Base-by-base conservation (phyloP, 2,797 vertebrate genomes). In the Cetoscarus ocellatus region DNA sequence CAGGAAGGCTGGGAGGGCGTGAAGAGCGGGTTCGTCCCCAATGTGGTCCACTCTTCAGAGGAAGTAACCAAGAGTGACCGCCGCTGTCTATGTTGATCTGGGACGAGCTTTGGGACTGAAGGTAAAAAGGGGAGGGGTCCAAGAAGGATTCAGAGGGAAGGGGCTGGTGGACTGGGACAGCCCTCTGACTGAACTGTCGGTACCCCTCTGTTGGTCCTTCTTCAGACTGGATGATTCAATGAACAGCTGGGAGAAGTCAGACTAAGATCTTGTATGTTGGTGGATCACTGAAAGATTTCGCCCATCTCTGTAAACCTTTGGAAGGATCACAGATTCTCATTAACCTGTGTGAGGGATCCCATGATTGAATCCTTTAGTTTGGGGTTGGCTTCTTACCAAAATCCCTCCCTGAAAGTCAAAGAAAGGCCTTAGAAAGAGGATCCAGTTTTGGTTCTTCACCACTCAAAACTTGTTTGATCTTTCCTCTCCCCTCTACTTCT, bases 1-100 rank as follows among this genome's bases (percentile, higher is more conserved):
- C 97, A 99, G 92, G 98, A 99, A 91, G 98, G 98, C 70, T 99
- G 98, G 98, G 98, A 99, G 89, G 98, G 98, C 54, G 98, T 99
- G 84, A 98, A 99, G 95, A 99, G 98, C 1, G 98, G 98, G 45
- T 97, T 99, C 54, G 97, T 99, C 67, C 98, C 98, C 62, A 99
- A 99, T 0, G 96, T 99, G 79, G 98, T 99, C 70, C 98, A 99
- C 92, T 99, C 98, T 18, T 99, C 98, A 0, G 98, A 99, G 92
- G 98, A 99, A 86, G 98, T 98, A 85, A 97, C 97, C 93, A 99
- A 99, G 91, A 97, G 96, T 52, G 98, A 99, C 87, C 96, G 97
- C 87, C 94, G 97, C 70, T 99, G 98, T 89, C 93, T 99, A 89
- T 99, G 97, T 88, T 99, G 96, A 98, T 94, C 87, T 73, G 83